Evolutionary conservation across 2,113 vertebrate species (phyloP).

Genomic region (Edolisoma coerulescens): DNA sequence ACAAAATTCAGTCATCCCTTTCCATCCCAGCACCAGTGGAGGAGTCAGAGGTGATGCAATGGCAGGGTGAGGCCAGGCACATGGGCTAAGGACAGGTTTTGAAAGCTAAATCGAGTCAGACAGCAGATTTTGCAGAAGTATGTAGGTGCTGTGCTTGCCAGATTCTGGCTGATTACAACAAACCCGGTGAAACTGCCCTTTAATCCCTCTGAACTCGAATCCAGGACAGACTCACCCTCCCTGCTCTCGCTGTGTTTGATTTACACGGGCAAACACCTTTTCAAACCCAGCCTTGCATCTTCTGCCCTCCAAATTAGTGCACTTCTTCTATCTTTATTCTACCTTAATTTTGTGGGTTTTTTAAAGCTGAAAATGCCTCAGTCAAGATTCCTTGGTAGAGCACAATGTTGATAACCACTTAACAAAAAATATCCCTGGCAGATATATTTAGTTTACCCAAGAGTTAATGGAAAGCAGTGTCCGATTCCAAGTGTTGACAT

Average conservation of each 20-base stretch:
- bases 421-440: not conserved
- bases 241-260: rapidly evolving
- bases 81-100: not conserved
- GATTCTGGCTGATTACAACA: not conserved
- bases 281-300: not conserved
- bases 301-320: not conserved
- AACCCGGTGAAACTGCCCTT: not conserved
- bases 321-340: not conserved
- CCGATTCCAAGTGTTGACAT: constrained; percentile 48
- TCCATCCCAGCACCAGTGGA: not conserved
- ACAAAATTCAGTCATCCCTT: not conserved
- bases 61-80: not conserved
- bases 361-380: not conserved
- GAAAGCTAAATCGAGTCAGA: not conserved
- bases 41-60: not conserved
- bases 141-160: not conserved
- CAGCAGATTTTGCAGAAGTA: constrained; percentile 23
- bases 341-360: not conserved
- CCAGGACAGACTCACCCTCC: not conserved
- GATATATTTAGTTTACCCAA: not conserved
- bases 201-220: not conserved
- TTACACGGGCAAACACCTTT: not conserved
- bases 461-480: constrained; percentile 33
- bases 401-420: not conserved
- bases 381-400: not conserved